Conservation (phyloP, 1,140 invertebrate genomes). For the Drosophila nikananu region DNA sequence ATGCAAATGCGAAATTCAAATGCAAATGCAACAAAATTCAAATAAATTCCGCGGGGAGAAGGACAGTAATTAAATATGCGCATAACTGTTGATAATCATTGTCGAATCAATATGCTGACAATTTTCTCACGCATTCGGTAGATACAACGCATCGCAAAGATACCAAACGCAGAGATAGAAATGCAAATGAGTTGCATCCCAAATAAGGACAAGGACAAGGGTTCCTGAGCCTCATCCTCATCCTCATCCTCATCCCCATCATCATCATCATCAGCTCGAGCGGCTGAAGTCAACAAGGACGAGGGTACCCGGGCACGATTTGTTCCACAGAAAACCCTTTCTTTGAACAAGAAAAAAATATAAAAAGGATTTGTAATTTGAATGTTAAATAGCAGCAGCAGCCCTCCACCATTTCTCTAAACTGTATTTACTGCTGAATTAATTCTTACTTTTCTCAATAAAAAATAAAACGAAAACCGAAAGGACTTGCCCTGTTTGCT, state of each 20-base stretch:
- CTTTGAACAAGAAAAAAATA: conserved; percentile 5
- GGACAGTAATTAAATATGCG: conserved; percentile 74
- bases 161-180: conserved; percentile 40
- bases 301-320: conserved; percentile 45
- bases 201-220: conserved; percentile 43
- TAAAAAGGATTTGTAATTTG: conserved; percentile 81
- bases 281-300: conserved; percentile 72
- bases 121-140: conserved; percentile 73
- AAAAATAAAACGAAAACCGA: conserved; percentile 2
- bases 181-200: conserved; percentile 72
- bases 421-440: conserved; percentile 82
- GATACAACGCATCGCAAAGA: conserved; percentile 27
- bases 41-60: conserved; percentile 30
- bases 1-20: conserved; percentile 24
- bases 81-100: conserved; percentile 80
- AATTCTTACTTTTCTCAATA: conserved; percentile 70
- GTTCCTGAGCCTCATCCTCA: conserved; percentile 15
- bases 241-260: not conserved
- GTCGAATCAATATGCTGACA: conserved; percentile 81
- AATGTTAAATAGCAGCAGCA: conserved; percentile 77
- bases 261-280: conserved; percentile 52
- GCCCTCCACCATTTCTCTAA: conserved; percentile 41
- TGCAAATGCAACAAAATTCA: conserved; percentile 47
- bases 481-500: conserved; percentile 70
- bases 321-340: conserved; percentile 46